Evolutionary conservation across 2,888 invertebrate genomes (phyloP).

Genomic region (Mimumesa dahlbomi): DNA sequence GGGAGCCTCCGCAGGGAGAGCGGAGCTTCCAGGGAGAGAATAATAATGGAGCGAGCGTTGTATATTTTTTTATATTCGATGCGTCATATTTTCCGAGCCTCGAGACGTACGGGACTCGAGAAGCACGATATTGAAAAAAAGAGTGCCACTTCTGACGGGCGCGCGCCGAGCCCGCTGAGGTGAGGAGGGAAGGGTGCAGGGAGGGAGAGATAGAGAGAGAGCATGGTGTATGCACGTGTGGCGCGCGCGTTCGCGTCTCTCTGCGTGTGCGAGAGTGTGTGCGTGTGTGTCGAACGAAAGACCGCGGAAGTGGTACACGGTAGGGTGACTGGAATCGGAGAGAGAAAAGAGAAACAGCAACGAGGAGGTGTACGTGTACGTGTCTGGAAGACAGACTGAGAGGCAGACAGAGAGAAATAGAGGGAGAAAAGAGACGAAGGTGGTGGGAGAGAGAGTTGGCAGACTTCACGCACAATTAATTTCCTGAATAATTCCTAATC

Average conservation of each 20-base stretch:
- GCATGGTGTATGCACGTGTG: slow-evolving; percentile 47
- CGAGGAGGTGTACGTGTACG: no score
- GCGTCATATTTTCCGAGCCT: slow-evolving; percentile 55
- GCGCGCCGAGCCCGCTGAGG: slow-evolving; percentile 31
- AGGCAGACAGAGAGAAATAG: neutral
- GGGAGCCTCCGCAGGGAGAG: slow-evolving; percentile 27
- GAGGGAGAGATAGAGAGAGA: slow-evolving; percentile 16
- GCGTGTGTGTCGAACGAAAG: slow-evolving; percentile 53
- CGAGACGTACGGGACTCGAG: slow-evolving; percentile 49
- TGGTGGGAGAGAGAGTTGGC: slow-evolving; percentile 41
- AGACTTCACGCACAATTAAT: slow-evolving; percentile 80
- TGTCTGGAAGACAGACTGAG: neutral
- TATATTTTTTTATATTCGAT: slow-evolving; percentile 59
- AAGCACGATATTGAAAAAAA: slow-evolving; percentile 62
- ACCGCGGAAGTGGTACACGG: slow-evolving; percentile 53
- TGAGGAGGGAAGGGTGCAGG: slow-evolving; percentile 2
- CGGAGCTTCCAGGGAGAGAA: slow-evolving; percentile 42
- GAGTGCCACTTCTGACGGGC: slow-evolving; percentile 64
- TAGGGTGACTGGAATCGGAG: slow-evolving; percentile 42
- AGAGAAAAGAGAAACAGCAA: no score
- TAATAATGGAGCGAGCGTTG: slow-evolving; percentile 56
- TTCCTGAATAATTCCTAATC: slow-evolving; percentile 77
- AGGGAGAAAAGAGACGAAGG: slow-evolving; percentile 11
- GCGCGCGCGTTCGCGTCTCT: no score
- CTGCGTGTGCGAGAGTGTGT: no score